These are phyloP conservation scores for Stomatorhinus walkeri DNA, from an alignment of 2,797 vertebrate species.

Conservation along the genomic window DNA sequence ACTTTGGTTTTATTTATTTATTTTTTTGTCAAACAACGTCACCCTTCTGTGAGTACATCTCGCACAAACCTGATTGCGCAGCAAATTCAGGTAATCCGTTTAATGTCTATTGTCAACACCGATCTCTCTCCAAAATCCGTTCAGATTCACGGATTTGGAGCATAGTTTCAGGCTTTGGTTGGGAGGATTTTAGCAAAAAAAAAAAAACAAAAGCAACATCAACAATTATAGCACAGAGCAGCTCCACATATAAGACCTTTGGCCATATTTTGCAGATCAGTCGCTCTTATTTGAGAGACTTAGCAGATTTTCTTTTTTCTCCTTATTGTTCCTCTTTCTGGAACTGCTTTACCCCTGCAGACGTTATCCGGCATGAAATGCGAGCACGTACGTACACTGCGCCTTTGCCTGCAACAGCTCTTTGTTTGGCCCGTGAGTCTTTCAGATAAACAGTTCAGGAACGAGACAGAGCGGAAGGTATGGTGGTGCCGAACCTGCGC, in stretches of 20 bases:
- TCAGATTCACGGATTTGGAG: slow-evolving; percentile 36
- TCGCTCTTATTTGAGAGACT: neutral
- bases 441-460: neutral
- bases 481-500: neutral
- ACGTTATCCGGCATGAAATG: neutral
- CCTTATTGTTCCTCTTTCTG: neutral
- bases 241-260: neutral
- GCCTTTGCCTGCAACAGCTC: neutral
- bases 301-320: neutral
- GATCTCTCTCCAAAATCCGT: slow-evolving; percentile 31
- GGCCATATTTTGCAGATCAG: neutral
- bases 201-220: neutral
- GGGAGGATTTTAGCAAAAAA: slow-evolving; percentile 16
- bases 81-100: slow-evolving; percentile 44
- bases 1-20: slow-evolving; percentile 24
- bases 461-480: neutral
- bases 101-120: slow-evolving; percentile 44
- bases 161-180: slow-evolving; percentile 29
- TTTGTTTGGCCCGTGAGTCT: neutral
- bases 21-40: slow-evolving; percentile 30
- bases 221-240: slow-evolving; percentile 26
- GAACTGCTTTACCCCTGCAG: neutral
- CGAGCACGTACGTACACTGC: neutral
- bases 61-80: slow-evolving; percentile 40
- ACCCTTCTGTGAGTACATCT: slow-evolving; percentile 34